phyloP scores from a whole-genome alignment of 2,797 vertebrate genomes.

The Poliocrania exsul region DNA sequence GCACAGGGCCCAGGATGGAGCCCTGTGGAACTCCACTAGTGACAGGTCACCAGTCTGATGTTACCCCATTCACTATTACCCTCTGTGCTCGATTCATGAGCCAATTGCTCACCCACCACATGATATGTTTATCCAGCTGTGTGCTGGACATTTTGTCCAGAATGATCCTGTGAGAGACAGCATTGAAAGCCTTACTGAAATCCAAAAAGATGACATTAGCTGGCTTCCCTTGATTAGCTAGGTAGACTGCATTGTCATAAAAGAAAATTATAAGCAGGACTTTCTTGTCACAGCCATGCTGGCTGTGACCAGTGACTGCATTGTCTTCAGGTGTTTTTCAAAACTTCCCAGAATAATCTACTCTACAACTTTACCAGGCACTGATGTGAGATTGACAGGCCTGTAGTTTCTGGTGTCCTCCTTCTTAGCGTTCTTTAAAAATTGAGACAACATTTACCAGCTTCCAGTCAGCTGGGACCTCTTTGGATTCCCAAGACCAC shows the following conservation, averaged over 20 bases:
- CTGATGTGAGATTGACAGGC: too few species aligned
- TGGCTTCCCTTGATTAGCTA: neutral
- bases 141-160: neutral
- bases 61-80: neutral
- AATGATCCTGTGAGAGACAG: neutral
- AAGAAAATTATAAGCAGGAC: neutral
- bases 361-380: too few species aligned
- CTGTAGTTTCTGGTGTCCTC: too few species aligned
- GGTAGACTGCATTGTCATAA: neutral
- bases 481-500: neutral
- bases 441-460: neutral
- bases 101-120: neutral
- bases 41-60: too few species aligned
- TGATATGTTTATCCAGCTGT: neutral
- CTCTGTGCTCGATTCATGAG: neutral
- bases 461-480: neutral
- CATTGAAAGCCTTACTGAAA: neutral
- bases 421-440: neutral
- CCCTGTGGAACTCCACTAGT: too few species aligned
- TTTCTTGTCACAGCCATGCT: neutral
- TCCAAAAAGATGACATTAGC: neutral
- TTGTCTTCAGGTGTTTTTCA: too few species aligned
- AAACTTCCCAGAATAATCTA: too few species aligned
- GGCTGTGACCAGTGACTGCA: neutral
- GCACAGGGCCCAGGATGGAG: too few species aligned